These are phyloP conservation scores for Azemiops feae DNA, from an alignment of 2,113 vertebrate genomes.

Conservation along the genomic window DNA sequence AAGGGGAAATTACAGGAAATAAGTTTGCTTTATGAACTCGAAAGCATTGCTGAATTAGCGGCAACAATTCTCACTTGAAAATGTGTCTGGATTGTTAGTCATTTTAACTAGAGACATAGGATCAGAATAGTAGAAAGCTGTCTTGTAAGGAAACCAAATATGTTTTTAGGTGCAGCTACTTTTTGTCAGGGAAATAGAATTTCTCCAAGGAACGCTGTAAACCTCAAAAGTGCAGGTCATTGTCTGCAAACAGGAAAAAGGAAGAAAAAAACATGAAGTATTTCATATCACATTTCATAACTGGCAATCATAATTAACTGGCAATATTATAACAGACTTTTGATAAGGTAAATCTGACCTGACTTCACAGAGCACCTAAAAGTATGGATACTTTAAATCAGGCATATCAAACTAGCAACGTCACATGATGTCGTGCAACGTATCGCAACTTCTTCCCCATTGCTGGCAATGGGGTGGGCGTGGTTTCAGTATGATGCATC, in stretches of 20 bases:
- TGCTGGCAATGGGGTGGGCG: no score
- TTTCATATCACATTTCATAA: neutral
- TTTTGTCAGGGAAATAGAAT: accelerated
- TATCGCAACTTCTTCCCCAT: no score
- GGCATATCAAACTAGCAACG: no score
- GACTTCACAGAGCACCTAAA: neutral
- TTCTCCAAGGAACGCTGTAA: neutral
- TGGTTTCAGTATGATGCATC: no score
- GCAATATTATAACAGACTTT: neutral
- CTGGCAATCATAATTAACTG: neutral
- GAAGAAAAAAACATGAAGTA: neutral
- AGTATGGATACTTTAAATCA: neutral
- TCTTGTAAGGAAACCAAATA: neutral
- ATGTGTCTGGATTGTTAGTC: neutral
- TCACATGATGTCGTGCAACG: no score
- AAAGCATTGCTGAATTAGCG: neutral
- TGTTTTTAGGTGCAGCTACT: neutral
- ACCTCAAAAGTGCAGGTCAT: neutral
- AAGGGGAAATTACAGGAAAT: conserved; percentile 9
- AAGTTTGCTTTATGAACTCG: conserved; percentile 32
- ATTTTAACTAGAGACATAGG: neutral
- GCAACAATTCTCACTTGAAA: neutral
- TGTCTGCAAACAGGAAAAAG: neutral
- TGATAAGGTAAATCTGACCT: neutral
- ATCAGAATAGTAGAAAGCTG: neutral